phyloP scores from a whole-genome alignment of 2,888 invertebrate genomes.

The Cephus runcator region DNA sequence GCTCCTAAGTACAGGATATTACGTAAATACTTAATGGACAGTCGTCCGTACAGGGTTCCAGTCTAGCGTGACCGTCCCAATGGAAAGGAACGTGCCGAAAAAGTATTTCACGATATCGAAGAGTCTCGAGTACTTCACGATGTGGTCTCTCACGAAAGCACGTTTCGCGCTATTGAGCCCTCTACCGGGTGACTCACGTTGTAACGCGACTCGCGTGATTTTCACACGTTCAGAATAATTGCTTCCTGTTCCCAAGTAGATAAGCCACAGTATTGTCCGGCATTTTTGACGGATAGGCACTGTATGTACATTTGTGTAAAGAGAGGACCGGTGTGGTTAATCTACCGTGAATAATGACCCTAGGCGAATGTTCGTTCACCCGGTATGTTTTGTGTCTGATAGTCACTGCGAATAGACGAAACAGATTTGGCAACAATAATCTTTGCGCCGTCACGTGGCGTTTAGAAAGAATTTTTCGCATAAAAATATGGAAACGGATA shows the following conservation, averaged over 20 bases:
- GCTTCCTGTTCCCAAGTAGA: slow-evolving; percentile 33
- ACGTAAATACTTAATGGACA: background rate
- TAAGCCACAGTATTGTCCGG: slow-evolving; percentile 10
- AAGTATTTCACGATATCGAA: background rate
- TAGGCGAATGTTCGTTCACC: background rate
- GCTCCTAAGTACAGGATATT: background rate
- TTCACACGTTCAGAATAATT: slow-evolving; percentile 15
- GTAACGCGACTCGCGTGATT: background rate
- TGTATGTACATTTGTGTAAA: background rate
- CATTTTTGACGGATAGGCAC: slow-evolving; percentile 11
- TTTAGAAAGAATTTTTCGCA: background rate
- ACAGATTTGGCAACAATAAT: background rate
- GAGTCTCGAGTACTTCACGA: background rate
- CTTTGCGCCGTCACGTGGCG: background rate
- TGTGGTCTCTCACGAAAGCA: background rate
- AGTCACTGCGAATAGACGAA: background rate
- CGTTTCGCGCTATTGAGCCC: background rate
- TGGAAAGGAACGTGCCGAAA: background rate
- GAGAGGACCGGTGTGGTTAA: slow-evolving; percentile 31
- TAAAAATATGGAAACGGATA: background rate
- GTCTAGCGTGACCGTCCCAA: background rate
- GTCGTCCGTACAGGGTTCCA: background rate
- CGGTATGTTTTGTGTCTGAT: background rate
- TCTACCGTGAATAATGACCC: slow-evolving; percentile 44
- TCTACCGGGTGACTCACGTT: background rate